Base-by-base conservation (phyloP, 2,797 vertebrate species). In the Rhadinocentrus ornatus region DNA sequence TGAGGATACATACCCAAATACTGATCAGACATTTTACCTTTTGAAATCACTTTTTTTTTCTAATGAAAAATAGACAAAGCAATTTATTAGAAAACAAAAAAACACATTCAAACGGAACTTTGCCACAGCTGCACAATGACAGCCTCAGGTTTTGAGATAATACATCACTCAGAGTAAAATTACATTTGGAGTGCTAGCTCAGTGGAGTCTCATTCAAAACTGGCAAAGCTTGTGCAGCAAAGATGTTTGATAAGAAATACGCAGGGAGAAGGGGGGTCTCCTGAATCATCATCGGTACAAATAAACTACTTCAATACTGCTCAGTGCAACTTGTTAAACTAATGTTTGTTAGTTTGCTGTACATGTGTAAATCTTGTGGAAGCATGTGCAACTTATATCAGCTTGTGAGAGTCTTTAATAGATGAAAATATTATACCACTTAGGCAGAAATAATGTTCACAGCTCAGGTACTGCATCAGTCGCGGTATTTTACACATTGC, bases 91-190 rank as follows among this genome's bases (percentile, higher is more conserved):
- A 34, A 59, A 60, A 67, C 29, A 63, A 2, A 32, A 73, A 67
- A 52, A 44, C 59, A 11, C 24, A 31, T 52, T 77, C 53, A 76
- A 58, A 73, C 32, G 61, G n/a, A 63, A 53, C 48, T 61, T 73
- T 35, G n/a, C 34, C 35, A 39, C 69, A 84, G 78, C 69, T 77
- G 69, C 64, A 85, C 59, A 72, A 57, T 35, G 31, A 62, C 77
- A 74, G 75, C 68, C 80, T 69, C 73, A 73, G 60, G 74, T 81
- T 88, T 74, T 83, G 73, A 85, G 62, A 63, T 55, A 78, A 82
- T 71, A 71, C 50, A 80, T 78, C 37, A 46, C 68, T 55, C 62
- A 61, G 56, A 67, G 41, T 53, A 50, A 74, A 85, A 80, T 85
- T 71, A 75, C 68, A 84, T 85, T 83, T 84, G 74, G 62, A 82